Conservation (phyloP, 2,113 vertebrate species). For the Heloderma charlesbogerti region DNA sequence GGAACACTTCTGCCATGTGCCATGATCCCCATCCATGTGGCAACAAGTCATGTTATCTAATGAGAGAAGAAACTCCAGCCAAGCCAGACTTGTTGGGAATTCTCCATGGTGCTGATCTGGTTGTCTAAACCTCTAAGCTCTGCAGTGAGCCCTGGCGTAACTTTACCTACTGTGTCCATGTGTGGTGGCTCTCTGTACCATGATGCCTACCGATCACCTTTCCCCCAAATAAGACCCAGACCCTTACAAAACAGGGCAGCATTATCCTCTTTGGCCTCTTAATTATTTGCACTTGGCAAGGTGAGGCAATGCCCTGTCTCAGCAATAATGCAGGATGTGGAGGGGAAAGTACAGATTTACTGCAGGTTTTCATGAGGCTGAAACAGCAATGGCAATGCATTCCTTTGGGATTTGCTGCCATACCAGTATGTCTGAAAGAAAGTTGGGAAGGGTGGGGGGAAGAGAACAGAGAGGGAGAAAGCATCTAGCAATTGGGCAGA, state of each 20-base stretch:
- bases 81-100: too few relatives aligned
- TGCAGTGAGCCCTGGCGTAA: background rate
- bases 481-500: background rate
- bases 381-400: background rate
- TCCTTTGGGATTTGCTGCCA: rapidly evolving
- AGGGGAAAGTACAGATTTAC: background rate
- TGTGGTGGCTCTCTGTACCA: too few relatives aligned
- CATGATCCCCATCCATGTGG: too few relatives aligned
- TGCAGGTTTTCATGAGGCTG: background rate
- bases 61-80: too few relatives aligned
- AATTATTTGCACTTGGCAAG: background rate
- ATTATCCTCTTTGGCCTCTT: background rate
- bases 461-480: background rate
- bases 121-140: too few relatives aligned
- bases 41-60: too few relatives aligned
- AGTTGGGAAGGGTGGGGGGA: too few relatives aligned
- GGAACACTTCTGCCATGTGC: background rate
- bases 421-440: background rate
- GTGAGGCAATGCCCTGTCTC: background rate
- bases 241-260: too few relatives aligned
- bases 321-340: constrained; percentile 46
- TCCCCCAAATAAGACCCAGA: too few relatives aligned
- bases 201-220: too few relatives aligned
- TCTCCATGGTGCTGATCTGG: too few relatives aligned
- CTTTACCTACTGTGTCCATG: too few relatives aligned